Percentiles rank a stretch among this genome's conserved stretches.
Evolutionary conservation across 2,113 vertebrate species (phyloP).

Genomic region (Syngnathus floridae): DNA sequence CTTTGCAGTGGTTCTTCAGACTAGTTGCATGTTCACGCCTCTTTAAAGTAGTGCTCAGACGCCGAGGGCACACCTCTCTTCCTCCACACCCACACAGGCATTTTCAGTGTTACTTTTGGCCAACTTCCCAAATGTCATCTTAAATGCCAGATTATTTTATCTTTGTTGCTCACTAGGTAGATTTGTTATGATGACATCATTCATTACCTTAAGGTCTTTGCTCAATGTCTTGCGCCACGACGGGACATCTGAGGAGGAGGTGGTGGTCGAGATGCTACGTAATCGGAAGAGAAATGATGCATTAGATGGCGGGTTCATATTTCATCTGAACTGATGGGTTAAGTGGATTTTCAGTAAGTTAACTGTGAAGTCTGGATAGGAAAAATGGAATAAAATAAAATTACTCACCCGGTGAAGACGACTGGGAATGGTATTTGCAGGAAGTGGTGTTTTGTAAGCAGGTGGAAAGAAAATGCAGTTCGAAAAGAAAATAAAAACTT

Average conservation of each 20-base stretch:
- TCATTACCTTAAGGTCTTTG: neutral
- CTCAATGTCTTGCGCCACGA: neutral
- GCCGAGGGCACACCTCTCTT: slow-evolving; percentile 35
- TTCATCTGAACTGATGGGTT: slow-evolving; percentile 23
- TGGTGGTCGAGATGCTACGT: neutral
- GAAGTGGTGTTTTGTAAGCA: neutral
- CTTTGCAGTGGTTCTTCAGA: slow-evolving; percentile 8
- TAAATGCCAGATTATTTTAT: neutral
- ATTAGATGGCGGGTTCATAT: neutral
- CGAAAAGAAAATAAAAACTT: no score
- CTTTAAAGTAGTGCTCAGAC: slow-evolving; percentile 41
- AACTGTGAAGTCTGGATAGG: neutral
- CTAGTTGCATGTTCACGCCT: slow-evolving; percentile 6
- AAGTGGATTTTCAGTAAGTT: slow-evolving; percentile 1
- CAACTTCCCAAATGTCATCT: neutral
- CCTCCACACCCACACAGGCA: neutral
- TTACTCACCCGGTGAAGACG: neutral
- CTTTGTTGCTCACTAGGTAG: no score
- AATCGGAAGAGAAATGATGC: neutral
- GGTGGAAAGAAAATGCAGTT: no score
- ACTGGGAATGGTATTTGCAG: neutral
- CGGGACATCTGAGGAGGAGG: neutral
- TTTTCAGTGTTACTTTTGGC: neutral
- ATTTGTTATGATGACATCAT: no score
- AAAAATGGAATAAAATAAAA: neutral